phyloP scores from a whole-genome alignment of 2,888 invertebrate genomes.

The Aspidiotus rigidus region DNA sequence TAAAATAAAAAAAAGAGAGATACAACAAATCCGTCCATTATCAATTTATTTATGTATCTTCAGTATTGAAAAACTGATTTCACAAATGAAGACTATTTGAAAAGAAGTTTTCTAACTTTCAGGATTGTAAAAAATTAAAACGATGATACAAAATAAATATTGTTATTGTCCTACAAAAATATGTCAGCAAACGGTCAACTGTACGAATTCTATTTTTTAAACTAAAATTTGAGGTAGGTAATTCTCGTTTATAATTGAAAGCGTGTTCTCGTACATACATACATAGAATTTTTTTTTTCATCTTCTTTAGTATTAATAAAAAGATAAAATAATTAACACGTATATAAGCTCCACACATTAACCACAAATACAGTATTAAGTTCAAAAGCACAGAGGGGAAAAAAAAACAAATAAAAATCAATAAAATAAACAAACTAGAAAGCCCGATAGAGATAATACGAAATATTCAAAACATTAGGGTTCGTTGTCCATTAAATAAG shows the following conservation, averaged over 20 bases:
- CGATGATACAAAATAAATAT: not conserved
- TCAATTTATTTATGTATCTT: slow-evolving; percentile 1
- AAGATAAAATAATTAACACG: slow-evolving; percentile 14
- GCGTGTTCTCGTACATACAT: not conserved
- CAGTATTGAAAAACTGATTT: slow-evolving; percentile 26
- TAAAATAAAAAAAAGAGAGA: slow-evolving; percentile 7
- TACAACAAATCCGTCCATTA: not conserved
- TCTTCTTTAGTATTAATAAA: slow-evolving; percentile 5
- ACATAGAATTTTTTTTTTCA: slow-evolving; percentile 4
- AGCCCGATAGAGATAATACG: not conserved
- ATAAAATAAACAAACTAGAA: slow-evolving; percentile 2
- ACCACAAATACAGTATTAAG: slow-evolving; percentile 17
- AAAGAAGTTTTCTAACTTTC: not conserved
- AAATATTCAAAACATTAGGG: not conserved
- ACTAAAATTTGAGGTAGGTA: no score
- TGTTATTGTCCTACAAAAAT: not conserved
- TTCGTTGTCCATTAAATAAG: not conserved
- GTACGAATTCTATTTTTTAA: no score
- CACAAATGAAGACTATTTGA: slow-evolving; percentile 23
- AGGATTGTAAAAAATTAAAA: not conserved
- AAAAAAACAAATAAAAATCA: not conserved
- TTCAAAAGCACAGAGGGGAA: slow-evolving; percentile 15
- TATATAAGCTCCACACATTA: slow-evolving; percentile 32
- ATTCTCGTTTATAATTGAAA: not conserved
- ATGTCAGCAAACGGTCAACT: no score